Conservation (phyloP, 1,140 invertebrate genomes). For the Pseudomyrmex flavicornis region DNA sequence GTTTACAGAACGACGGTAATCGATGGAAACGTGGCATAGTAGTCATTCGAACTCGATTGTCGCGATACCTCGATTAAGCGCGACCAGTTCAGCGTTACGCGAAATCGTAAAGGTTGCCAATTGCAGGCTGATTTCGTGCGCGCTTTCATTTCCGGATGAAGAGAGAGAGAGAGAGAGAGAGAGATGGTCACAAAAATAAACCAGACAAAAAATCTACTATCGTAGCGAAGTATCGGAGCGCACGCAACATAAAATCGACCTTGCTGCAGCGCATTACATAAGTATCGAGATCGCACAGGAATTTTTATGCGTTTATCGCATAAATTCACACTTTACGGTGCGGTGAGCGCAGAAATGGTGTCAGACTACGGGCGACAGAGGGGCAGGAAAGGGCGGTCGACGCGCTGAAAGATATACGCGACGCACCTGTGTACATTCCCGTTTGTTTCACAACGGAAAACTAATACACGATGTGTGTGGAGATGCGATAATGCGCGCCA, state of each 20-base stretch:
- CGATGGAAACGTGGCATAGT: neutral
- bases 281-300: slow-evolving; percentile 41
- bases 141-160: too few species aligned
- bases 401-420: slow-evolving; percentile 58
- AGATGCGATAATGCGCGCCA: slow-evolving; percentile 40
- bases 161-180: neutral
- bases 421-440: slow-evolving; percentile 66
- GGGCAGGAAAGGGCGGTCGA: slow-evolving; percentile 56
- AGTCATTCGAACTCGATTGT: slow-evolving; percentile 9
- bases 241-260: slow-evolving; percentile 24
- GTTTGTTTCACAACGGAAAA: slow-evolving; percentile 59
- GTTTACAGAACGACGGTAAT: slow-evolving; percentile 25
- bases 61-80: slow-evolving; percentile 13
- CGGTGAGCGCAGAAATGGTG: slow-evolving; percentile 57
- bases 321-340: slow-evolving; percentile 49
- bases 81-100: neutral
- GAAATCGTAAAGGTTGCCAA: neutral
- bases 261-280: slow-evolving; percentile 46
- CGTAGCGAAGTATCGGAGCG: slow-evolving; percentile 44
- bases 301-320: slow-evolving; percentile 64
- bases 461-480: slow-evolving; percentile 30
- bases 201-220: slow-evolving; percentile 12
- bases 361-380: slow-evolving; percentile 33
- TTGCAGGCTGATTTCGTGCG: neutral
- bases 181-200: neutral